Base-by-base conservation (phyloP, 2,888 invertebrate genomes). In the Xestoiulus laeticollis region DNA sequence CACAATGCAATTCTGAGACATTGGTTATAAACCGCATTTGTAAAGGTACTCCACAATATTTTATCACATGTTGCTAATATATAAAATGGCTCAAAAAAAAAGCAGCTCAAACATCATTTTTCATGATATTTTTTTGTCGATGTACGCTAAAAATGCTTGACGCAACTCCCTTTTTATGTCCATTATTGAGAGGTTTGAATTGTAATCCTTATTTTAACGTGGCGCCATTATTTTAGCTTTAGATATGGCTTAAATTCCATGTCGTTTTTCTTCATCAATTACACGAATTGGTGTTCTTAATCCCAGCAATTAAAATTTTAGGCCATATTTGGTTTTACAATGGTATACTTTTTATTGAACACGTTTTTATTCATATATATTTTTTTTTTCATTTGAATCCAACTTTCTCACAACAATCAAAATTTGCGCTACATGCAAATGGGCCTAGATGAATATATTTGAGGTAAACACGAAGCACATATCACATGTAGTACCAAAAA, bases 331-430 rank as follows among this genome's bases (percentile, higher is more conserved):
- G 6, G 14, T 78, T 78, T 32, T 32, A 78, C 78, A 78, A 14
- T 14, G 68, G 78, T 78, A 78, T 78, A 78, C 78, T 26, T 78
- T 78, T 78, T 78, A 78, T 78, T 78, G 78, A 78, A 78, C 78
- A 78, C 14, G 78, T 78, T 78, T 68, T 30, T 26, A 78, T 30
- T 26, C 68, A 26, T 26, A n/a, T 78, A 30, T 68, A 8, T 38
- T 38, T 8, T 38, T 38, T 68, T 68, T 22, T 19, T 19, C 48
- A 5, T 68, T 78, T 78, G 30, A 78, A 78, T 14, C 30, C 78
- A 78, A 16, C 78, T 78, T 78, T 78, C 30, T 78, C 78, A 78
- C 78, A 78, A 78, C 78, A 32, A 14, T 78, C 30, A 78, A 30
- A 78, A 26, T 78, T 26, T 32, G 78, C 78, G 30, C 78, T 78